phyloP scores from a whole-genome alignment of 1,140 invertebrate species.

The Caenorhabditis briggsae region DNA sequence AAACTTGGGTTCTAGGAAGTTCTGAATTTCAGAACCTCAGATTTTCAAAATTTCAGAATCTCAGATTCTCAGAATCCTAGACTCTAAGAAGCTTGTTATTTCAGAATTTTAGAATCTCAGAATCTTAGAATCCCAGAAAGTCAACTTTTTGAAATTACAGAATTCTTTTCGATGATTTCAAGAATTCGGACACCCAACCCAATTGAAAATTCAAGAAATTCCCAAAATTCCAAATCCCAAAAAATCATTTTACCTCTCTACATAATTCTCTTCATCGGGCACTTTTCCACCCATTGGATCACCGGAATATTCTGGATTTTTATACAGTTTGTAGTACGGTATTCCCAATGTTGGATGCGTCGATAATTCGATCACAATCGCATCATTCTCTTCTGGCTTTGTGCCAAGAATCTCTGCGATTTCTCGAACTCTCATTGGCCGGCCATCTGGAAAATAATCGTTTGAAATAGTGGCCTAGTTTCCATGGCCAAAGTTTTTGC shows the following conservation, averaged over 20 bases:
- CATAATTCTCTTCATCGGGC: constrained; percentile 11
- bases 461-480: too few relatives aligned
- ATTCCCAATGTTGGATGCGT: constrained; percentile 7
- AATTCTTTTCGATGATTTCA: not conserved
- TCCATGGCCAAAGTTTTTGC: too few relatives aligned
- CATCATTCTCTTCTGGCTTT: constrained; percentile 44
- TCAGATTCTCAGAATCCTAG: too few relatives aligned
- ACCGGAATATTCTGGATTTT: constrained; percentile 3
- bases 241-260: not conserved
- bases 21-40: too few relatives aligned
- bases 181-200: not conserved
- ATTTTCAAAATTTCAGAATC: too few relatives aligned
- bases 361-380: constrained; percentile 27
- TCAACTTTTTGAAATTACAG: too few relatives aligned
- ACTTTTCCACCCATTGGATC: not conserved
- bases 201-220: not conserved
- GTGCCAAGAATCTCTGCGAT: constrained; percentile 35
- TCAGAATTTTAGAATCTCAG: too few relatives aligned
- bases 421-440: constrained; percentile 1
- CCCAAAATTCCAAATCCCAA: not conserved
- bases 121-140: too few relatives aligned
- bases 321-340: constrained; percentile 39
- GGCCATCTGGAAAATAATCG: constrained; percentile 34
- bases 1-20: too few relatives aligned
- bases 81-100: too few relatives aligned